These are phyloP conservation scores for Phylloscopus trochilus DNA, from an alignment of 2,113 vertebrate species.

Conservation along the genomic window DNA sequence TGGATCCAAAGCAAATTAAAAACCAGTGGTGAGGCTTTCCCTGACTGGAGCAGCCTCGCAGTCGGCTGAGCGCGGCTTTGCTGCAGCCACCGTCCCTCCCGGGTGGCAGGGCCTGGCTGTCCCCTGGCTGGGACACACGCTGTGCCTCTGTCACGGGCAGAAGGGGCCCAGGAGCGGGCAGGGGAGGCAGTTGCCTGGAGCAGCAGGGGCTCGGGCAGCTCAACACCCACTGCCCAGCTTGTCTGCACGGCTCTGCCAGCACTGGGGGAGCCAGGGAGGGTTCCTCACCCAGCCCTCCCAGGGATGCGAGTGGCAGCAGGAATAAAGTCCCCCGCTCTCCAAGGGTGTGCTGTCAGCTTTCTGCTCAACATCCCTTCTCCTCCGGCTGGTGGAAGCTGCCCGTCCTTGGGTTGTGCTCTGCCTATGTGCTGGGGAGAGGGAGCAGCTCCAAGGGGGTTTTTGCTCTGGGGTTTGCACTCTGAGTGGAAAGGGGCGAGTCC, in stretches of 20 bases:
- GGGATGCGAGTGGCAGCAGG: not conserved
- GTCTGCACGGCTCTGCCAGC: not conserved
- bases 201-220: not conserved
- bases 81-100: not conserved
- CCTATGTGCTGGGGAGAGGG: not conserved
- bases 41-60: not conserved
- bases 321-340: not conserved
- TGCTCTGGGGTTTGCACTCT: not conserved
- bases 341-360: not conserved
- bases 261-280: not conserved
- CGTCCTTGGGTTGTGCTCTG: not conserved
- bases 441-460: not conserved
- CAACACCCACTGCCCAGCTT: not conserved
- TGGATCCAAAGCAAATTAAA: slow-evolving; percentile 56
- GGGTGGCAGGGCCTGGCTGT: not conserved
- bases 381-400: fast-evolving
- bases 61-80: not conserved
- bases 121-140: not conserved
- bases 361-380: not conserved
- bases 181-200: slow-evolving; percentile 6
- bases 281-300: not conserved
- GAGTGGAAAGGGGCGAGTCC: no score
- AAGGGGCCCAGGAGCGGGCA: not conserved
- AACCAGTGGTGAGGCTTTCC: slow-evolving; percentile 33
- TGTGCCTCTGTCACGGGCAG: slow-evolving; percentile 32